Percentiles rank a stretch among this genome's conserved stretches.
Conservation (phyloP, 2,888 invertebrate genomes). For the Phymatocera aterrima region DNA sequence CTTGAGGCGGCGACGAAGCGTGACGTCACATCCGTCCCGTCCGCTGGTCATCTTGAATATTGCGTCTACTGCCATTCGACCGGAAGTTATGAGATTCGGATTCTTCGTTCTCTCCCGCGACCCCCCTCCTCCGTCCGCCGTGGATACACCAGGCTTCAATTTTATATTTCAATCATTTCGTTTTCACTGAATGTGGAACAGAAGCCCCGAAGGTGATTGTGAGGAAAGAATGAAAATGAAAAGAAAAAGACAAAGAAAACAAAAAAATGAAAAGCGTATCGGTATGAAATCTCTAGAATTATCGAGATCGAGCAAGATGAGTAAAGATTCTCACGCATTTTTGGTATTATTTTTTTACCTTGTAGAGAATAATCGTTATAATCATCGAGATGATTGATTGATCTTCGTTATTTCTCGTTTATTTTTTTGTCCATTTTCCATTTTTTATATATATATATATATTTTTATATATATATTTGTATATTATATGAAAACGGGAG, state of each 20-base stretch:
- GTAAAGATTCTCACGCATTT: no score
- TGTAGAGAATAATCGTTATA: no score
- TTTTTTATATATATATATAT: no score
- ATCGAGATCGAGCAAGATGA: no score
- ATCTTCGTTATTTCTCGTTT: no score
- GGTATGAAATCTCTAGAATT: no score
- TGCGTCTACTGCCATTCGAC: conserved; percentile 70
- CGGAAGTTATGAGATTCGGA: conserved; percentile 74
- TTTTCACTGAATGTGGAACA: conserved; percentile 32
- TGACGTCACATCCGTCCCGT: conserved; percentile 71
- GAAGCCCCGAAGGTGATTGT: conserved; percentile 1
- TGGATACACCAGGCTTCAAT: conserved; percentile 7
- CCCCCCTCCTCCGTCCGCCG: not conserved
- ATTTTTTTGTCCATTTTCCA: no score
- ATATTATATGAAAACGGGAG: no score
- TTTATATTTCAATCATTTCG: conserved; percentile 41
- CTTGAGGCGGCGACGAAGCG: conserved; percentile 73
- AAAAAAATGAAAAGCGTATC: no score
- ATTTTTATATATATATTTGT: no score
- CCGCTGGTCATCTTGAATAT: conserved; percentile 73
- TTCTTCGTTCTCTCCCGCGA: conserved; percentile 50
- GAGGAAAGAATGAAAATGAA: not conserved
- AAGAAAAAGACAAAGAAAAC: not conserved
- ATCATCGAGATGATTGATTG: no score
- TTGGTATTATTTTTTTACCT: no score